Base-by-base conservation (phyloP, 2,113 vertebrate genomes). In the Oriolus oriolus region DNA sequence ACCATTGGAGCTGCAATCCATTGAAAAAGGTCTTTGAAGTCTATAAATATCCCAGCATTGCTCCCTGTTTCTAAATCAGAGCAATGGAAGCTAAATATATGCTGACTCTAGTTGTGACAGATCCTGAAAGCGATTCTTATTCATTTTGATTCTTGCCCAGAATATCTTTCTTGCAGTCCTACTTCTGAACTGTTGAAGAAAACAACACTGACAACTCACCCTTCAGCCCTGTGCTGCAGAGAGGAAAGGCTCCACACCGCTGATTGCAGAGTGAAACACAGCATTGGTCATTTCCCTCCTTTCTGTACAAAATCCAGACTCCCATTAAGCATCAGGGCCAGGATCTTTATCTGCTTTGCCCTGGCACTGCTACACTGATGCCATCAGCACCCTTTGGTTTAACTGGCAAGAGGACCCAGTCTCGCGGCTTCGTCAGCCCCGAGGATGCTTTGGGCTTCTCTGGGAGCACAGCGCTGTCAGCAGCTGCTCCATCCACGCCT, bases 141-240 rank as follows among this genome's bases (percentile, higher is more conserved):
- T 95, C 53, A 54, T 74, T 93, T 68, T 87, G 87, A 90, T 96
- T 95, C 66, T 94, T 90, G 56, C 94, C 80, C 54, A 90, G 93
- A 95, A 87, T 93, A 94, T 89, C 85, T 94, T 87, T 66, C 84
- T 90, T 87, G 54, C 81, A 91, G 87, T 52, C 61, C 76, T 93
- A 19, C 76, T 89, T 93, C 63, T 83, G 90, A 59, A 74, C 33
- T 0, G 1, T 33, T 97, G 82, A 94, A 69, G 85, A 82, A 93
- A 96, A 84, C 60, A 86, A 37, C 64, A 33, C 21, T 88, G 91
- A 90, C 76, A 95, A 44, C 39, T 84, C 59, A 7, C 59, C 82
- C 93, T 61, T 83, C 69, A 84, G 73, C 64, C 69, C 69, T 27
- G 47, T 0, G 7, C 83, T 26, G 60, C 69, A 47, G 52, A 54